phyloP scores from a whole-genome alignment of 2,113 vertebrate species.

The western clawed frog (Xenopus tropicalis) region DNA sequence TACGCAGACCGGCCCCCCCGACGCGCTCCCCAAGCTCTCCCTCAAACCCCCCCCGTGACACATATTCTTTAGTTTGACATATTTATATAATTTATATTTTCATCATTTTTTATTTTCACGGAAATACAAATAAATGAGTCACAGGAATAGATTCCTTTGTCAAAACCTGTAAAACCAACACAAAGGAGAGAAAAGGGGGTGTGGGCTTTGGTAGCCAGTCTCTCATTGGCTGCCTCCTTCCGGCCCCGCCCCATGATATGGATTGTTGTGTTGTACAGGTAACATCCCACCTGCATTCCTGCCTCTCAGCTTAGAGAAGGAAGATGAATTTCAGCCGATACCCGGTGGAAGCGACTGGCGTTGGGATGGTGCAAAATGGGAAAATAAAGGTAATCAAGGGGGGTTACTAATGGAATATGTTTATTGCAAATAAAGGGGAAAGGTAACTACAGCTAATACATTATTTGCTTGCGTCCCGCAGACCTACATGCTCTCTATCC shows the following conservation, averaged over 20 bases:
- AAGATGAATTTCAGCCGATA: slow-evolving; percentile 51
- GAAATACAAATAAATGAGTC: too few species aligned
- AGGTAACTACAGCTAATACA: background rate
- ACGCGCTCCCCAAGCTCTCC: too few species aligned
- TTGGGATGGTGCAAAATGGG: slow-evolving; percentile 57
- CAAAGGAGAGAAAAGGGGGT: too few species aligned
- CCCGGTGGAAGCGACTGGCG: slow-evolving; percentile 47
- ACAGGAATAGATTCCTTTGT: too few species aligned
- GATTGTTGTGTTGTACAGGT: background rate
- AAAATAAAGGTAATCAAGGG: slow-evolving; percentile 66
- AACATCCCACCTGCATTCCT: background rate
- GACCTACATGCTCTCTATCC: slow-evolving; percentile 77
- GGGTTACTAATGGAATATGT: background rate
- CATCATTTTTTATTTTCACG: too few species aligned
- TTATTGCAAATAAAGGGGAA: background rate
- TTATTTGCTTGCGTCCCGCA: slow-evolving; percentile 48
- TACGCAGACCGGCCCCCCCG: too few species aligned
- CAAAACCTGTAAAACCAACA: too few species aligned
- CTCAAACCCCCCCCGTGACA: too few species aligned
- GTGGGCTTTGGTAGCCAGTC: background rate
- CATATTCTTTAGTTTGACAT: too few species aligned
- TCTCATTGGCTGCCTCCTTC: background rate
- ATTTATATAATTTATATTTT: too few species aligned
- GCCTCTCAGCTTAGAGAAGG: background rate
- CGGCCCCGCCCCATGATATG: background rate